Base-by-base conservation (phyloP, 2,113 vertebrate genomes). In the Dryoscopus gambensis region DNA sequence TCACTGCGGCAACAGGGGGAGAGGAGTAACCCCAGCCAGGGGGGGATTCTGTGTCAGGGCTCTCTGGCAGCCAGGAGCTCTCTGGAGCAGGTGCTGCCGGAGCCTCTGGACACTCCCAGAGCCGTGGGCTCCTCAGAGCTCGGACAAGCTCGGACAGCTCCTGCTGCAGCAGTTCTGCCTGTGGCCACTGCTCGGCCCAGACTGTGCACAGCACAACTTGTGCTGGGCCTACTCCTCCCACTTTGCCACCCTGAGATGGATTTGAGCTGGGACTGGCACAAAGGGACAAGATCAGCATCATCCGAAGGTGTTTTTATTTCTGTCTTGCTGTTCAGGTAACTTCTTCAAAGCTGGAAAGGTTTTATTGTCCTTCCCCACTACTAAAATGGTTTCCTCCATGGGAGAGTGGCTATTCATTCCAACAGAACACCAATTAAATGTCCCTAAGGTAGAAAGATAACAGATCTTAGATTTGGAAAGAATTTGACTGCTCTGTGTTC, bases 11-110 rank as follows among this genome's bases (percentile, higher is more conserved):
- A n/a, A n/a, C n/a, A 47, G 40, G n/a, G 27, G 46, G 28, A 12
- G 30, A 21, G 46, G 0, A 25, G 11, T 4, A 1, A 25, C 17
- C 59, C 35, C 35, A 11, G 2, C 4, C 2, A 5, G 18, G 12
- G 4, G n/a, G 25, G 20, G 15, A 3, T 13, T 59, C 40, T 13
- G 11, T 8, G 0, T 28, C 42, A 12, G 76, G 27, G 27, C 19
- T 6, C 5, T 13, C 18, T 15, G 25, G 7, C 22, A 31, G 40
- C 15, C 50, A 7, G 16, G 13, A 37, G 12, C 22, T 3, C 35
- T 19, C 23, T 19, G 49, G 21, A 42, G 46, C 27, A 6, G 59
- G 13, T 10, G n/a, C n/a, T n/a, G 28, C 25, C 28, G 17, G 3
- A 31, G 22, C 28, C 25, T 9, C 33, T 6, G 11, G 56, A 2